Evolutionary conservation across 2,888 invertebrate genomes (phyloP), one percentile per base, ranked within the genome.

Genomic region (Tetranychus truncatus): DNA sequence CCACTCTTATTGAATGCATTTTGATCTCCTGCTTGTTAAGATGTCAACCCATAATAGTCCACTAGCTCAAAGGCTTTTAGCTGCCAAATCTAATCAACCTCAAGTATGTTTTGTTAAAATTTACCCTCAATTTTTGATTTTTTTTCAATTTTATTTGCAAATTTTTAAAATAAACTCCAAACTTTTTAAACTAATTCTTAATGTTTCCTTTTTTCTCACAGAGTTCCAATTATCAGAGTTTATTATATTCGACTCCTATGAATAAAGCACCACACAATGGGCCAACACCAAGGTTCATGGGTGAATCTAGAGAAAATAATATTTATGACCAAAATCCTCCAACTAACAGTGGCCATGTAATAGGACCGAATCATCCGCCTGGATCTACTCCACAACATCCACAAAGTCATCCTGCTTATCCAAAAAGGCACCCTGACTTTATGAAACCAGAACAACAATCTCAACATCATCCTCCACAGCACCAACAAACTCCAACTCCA

Each of bases 371-470:
- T 34, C 34, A 34, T 34, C 34, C 34, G 3, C 34, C 34, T 5
- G 34, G 34, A 34, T 34, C 34, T 34, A 6, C 55, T 55, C 55
- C 55, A 15, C 55, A 55, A 55, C 55, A 55, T 55, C 55, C 55
- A 3, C 55, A 34, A 3, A 34, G 34, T 34, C 34, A 34, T 34
- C 34, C 34, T 34, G 34, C 34, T 34, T 34, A 67, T 34, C 85
- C 80, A n/a, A 79, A 80, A 76, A 74, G 80, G 18, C 80, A 80
- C 77, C 77, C 77, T n/a, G 80, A 80, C 73, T 80, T 79, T 71
- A 74, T 78, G 55, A 80, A 80, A 75, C 77, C 76, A 20, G 75
- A 74, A 6, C 80, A 87, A 87, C 81, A n/a, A 72, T 45, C 44
- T 15, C 24, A 18, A 72, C 24, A 34, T 24, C n/a, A 71, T 7